Conservation (phyloP, 2,888 invertebrate species). For the Ectemnius continuus region DNA sequence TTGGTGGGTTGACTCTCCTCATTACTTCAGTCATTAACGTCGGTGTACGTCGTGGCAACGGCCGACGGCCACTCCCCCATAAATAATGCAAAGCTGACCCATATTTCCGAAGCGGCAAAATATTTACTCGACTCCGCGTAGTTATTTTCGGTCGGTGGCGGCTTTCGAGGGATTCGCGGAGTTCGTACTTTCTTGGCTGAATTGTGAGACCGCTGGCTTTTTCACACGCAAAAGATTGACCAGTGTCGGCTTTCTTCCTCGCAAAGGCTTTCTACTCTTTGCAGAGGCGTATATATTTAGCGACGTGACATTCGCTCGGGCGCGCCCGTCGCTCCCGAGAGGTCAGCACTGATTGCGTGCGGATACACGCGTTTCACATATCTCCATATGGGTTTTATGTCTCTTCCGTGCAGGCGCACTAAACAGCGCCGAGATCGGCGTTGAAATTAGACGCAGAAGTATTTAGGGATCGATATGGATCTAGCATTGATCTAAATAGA, state of each 20-base stretch:
- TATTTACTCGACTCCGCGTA: slow-evolving; percentile 22
- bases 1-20: slow-evolving; percentile 11
- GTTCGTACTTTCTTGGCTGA: neutral
- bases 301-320: slow-evolving; percentile 45
- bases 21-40: slow-evolving; percentile 24
- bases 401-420: no score
- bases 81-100: slow-evolving; percentile 35
- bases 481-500: no score
- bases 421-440: no score
- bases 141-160: slow-evolving; percentile 27
- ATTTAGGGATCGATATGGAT: no score
- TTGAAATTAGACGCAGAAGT: no score
- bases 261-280: slow-evolving; percentile 31
- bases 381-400: neutral
- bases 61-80: slow-evolving; percentile 16
- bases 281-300: slow-evolving; percentile 52
- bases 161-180: slow-evolving; percentile 1
- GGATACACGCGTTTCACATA: neutral
- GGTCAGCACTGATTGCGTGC: slow-evolving; percentile 49
- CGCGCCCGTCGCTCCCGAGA: slow-evolving; percentile 48
- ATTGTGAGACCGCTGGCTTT: neutral
- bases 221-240: neutral
- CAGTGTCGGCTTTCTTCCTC: slow-evolving; percentile 16
- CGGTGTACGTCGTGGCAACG: neutral
- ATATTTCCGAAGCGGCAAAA: slow-evolving; percentile 27